phyloP scores from a whole-genome alignment of 1,140 invertebrate species.

The Hestina assimilis region DNA sequence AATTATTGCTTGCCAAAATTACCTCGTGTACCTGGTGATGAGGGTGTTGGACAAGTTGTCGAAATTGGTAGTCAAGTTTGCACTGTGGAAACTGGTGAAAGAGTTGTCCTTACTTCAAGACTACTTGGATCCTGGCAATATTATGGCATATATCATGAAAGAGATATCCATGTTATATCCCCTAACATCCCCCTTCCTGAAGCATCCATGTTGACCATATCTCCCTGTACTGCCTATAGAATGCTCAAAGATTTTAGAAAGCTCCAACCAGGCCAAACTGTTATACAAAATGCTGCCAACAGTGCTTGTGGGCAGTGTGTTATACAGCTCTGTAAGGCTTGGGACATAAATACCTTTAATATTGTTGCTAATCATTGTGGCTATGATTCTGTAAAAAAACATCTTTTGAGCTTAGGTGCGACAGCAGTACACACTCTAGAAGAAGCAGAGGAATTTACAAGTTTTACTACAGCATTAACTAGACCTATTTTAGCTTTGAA shows the following conservation, averaged over 20 bases:
- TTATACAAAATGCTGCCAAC: constrained; percentile 97
- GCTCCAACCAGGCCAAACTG: constrained; percentile 84
- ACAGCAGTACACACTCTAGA: constrained; percentile 91
- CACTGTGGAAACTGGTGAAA: constrained; percentile 84
- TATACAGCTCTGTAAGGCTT: constrained; percentile 89
- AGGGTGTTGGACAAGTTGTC: constrained; percentile 93
- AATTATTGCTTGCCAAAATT: constrained; percentile 90
- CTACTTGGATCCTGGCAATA: constrained; percentile 92
- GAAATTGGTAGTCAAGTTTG: constrained; percentile 83
- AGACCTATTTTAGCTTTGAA: constrained; percentile 93
- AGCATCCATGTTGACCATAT: constrained; percentile 92
- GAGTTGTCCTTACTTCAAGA: constrained; percentile 85
- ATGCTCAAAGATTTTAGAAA: constrained; percentile 94
- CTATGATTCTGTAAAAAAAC: constrained; percentile 83
- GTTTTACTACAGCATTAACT: constrained; percentile 82
- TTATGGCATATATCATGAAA: constrained; percentile 81
- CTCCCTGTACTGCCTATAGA: constrained; percentile 96
- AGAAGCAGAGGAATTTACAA: constrained; percentile 84
- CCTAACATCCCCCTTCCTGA: constrained; percentile 83
- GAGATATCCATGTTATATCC: constrained; percentile 83
- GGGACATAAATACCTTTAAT: constrained; percentile 89
- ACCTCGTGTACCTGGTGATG: constrained; percentile 92
- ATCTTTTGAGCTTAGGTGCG: constrained; percentile 88
- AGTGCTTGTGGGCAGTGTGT: constrained; percentile 96
- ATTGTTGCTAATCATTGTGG: constrained; percentile 89